Evolutionary conservation across 2,113 vertebrate species (phyloP).

Genomic region (Oryzias curvinotus): DNA sequence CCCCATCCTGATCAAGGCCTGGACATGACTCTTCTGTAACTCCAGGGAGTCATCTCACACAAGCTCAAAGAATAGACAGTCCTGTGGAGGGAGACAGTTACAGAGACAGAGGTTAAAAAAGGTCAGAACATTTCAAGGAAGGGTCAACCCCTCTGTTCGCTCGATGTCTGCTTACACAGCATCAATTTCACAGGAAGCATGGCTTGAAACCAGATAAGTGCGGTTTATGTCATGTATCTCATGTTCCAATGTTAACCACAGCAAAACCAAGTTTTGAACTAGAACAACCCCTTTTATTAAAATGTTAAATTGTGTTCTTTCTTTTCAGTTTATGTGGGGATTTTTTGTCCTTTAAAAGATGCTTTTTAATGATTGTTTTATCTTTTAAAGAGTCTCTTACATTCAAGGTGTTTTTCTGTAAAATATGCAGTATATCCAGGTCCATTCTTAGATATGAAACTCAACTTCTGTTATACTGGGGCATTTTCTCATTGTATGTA

Average conservation of each 20-base stretch:
- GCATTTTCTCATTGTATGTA: too few relatives aligned
- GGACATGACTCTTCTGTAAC: slow-evolving; percentile 48
- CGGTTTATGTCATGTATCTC: slow-evolving; percentile 18
- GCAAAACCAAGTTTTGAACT: neutral
- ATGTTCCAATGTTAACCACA: slow-evolving; percentile 4
- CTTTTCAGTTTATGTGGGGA: too few relatives aligned
- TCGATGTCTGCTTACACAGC: slow-evolving; percentile 38
- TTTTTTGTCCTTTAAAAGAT: too few relatives aligned
- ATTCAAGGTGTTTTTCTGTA: too few relatives aligned
- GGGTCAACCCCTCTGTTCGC: slow-evolving; percentile 1
- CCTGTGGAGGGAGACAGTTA: slow-evolving; percentile 8
- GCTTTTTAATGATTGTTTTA: too few relatives aligned
- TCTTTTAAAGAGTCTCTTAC: too few relatives aligned
- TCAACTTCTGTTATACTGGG: too few relatives aligned
- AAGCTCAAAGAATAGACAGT: slow-evolving; percentile 53
- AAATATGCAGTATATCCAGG: too few relatives aligned
- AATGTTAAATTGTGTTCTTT: too few relatives aligned
- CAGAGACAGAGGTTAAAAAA: slow-evolving; percentile 30
- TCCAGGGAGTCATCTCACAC: slow-evolving; percentile 62
- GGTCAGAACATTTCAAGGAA: slow-evolving; percentile 15
- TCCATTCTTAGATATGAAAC: too few relatives aligned
- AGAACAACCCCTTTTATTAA: too few relatives aligned
- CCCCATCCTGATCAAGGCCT: slow-evolving; percentile 56
- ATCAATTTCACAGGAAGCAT: neutral
- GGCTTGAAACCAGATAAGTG: slow-evolving; percentile 2